Base-by-base conservation (phyloP, 2,113 vertebrate genomes). In the Drymodes brunneopygia region DNA sequence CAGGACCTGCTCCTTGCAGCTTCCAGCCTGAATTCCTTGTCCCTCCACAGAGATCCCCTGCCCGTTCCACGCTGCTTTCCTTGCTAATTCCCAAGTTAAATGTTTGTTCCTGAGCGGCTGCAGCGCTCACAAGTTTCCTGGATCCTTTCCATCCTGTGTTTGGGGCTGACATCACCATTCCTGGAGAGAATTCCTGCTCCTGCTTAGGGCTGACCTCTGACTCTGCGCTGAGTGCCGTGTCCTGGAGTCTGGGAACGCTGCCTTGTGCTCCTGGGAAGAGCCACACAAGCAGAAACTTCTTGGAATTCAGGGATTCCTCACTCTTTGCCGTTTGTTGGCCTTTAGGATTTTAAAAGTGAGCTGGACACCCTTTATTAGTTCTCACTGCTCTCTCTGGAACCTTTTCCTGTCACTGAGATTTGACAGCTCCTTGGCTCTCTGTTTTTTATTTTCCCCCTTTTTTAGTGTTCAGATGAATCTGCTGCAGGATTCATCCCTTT, bases 121-220 rank as follows among this genome's bases (percentile, higher is more conserved):
- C 83, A 78, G 69, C 27, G 12, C 78, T 85, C 40, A 61, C 70
- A 48, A 9, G 70, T 75, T 75, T 35, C 65, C 92, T 93, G 90
- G 92, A 60, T 47, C 45, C 33, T 88, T 66, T 66, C 88, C 92
- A 65, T 15, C 31, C 57, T n/a, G 0, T 74, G 61, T 80, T 69
- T 69, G 86, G 67, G 83, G 88, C 92, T 97, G 92, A 80, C 88
- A 93, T 90, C 85, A 53, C 71, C 29, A 6, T 48, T 51, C 74
- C 95, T 56, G 33, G 36, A 31, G 85, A 3, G 40, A 81, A 42
- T 86, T 72, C 31, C 73, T 77, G 81, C 91, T 93, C 71, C 75
- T 91, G 66, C 64, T 40, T 4, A 53, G 79, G 56, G 31, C 85
- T 87, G 90, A 85, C 70, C 88, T 69, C 48, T 0, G 31, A 27